Percentiles rank a stretch among this genome's conserved stretches.
phyloP scores from a whole-genome alignment of 2,888 invertebrate species.

The Ellobium chinense region DNA sequence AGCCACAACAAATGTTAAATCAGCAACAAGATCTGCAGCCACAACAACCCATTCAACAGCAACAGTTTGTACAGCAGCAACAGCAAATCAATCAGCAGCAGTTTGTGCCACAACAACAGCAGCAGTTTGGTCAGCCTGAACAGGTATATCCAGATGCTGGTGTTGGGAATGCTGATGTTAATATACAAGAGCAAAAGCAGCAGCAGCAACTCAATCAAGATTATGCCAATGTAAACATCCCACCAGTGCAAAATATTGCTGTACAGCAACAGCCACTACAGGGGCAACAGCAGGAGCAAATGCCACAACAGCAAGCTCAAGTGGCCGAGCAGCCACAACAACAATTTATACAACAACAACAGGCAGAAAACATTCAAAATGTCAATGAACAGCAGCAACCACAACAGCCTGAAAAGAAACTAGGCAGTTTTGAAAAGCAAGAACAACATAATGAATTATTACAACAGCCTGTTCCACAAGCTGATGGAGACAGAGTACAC shows the following conservation, averaged over 20 bases:
- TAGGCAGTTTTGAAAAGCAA: too few species aligned
- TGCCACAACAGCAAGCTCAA: neutral
- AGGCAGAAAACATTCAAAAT: neutral
- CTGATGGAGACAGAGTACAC: too few species aligned
- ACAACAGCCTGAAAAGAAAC: too few species aligned
- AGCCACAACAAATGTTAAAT: neutral
- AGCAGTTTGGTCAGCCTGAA: neutral
- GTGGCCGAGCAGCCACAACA: neutral
- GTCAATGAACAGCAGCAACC: neutral
- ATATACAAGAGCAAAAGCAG: constrained; percentile 5
- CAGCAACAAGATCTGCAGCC: neutral
- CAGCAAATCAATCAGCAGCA: constrained; percentile 28
- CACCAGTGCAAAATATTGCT: too few species aligned
- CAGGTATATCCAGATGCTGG: constrained; percentile 6
- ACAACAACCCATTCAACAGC: neutral
- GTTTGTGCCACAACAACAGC: neutral
- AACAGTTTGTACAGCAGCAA: constrained; percentile 14
- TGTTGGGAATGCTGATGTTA: neutral
- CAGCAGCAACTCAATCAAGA: neutral
- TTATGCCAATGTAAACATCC: neutral
- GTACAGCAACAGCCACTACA: neutral
- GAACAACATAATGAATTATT: too few species aligned
- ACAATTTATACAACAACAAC: neutral
- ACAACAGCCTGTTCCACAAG: too few species aligned
- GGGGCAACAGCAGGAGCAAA: constrained; percentile 16